These are phyloP conservation scores for Physeter macrocephalus DNA, from an alignment of 2,113 vertebrate genomes.

Conservation along the genomic window DNA sequence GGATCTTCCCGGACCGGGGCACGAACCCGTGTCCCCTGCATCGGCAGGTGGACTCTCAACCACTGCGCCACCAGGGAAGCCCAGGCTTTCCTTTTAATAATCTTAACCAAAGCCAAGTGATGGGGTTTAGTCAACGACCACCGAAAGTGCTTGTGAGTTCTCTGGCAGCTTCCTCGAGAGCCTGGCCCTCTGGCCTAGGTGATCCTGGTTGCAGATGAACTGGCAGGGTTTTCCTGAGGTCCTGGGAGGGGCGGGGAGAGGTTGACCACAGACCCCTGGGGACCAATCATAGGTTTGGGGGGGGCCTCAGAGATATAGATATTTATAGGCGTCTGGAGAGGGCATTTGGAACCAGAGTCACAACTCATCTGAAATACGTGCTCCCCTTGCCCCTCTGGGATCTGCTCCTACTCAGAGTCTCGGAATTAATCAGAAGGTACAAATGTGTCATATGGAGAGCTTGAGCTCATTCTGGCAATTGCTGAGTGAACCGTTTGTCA, in stretches of 20 bases:
- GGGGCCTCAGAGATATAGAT: background rate
- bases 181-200: background rate
- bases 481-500: background rate
- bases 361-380: background rate
- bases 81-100: background rate
- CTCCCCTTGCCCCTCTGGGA: background rate
- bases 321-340: constrained; percentile 5
- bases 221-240: background rate
- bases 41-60: too few relatives aligned
- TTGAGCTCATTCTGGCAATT: background rate
- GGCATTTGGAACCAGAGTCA: background rate
- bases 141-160: background rate
- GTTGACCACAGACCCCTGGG: background rate
- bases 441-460: background rate
- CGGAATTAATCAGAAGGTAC: background rate
- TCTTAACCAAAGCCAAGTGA: background rate
- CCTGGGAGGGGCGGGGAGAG: background rate
- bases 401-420: background rate
- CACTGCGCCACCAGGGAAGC: too few relatives aligned
- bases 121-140: background rate
- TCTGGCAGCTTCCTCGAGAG: background rate
- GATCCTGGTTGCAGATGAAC: background rate
- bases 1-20: too few relatives aligned
- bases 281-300: background rate
- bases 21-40: too few relatives aligned